A percentile compares a stretch with the other conserved stretches of the same genome.
Evolutionary conservation across 2,797 vertebrate genomes (phyloP).

Genomic region (Anabas testudineus): DNA sequence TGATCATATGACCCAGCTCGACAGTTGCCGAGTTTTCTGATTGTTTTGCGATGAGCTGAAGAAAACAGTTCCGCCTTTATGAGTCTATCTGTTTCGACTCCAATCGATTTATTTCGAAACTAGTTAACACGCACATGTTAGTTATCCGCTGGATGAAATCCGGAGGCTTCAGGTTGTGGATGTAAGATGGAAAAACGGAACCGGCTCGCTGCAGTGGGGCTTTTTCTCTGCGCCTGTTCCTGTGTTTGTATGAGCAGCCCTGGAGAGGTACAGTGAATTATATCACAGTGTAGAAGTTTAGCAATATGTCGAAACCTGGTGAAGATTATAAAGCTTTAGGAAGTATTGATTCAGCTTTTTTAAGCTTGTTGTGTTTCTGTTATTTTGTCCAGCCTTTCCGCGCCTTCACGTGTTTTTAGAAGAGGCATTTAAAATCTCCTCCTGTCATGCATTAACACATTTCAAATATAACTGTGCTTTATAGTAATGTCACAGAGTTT

Average conservation of each 20-base stretch:
- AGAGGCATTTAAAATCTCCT: too few relatives aligned
- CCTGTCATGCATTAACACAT: too few relatives aligned
- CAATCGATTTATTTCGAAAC: not conserved
- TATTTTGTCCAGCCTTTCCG: too few relatives aligned
- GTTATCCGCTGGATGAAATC: not conserved
- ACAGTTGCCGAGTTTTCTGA: accelerated
- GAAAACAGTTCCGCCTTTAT: accelerated
- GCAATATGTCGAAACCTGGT: too few relatives aligned
- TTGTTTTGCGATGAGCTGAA: not conserved
- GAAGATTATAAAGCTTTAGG: too few relatives aligned
- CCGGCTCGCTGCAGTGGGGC: slow-evolving; percentile 1
- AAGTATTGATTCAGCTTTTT: not conserved
- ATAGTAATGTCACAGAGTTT: too few relatives aligned
- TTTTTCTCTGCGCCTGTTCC: slow-evolving; percentile 15
- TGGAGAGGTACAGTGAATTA: slow-evolving; percentile 21
- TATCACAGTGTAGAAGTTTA: not conserved
- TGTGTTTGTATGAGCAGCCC: not conserved
- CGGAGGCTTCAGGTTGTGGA: not conserved
- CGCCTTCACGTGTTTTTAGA: too few relatives aligned
- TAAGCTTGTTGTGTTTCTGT: too few relatives aligned
- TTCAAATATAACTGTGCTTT: too few relatives aligned
- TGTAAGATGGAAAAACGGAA: slow-evolving; percentile 42
- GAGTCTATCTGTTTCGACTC: accelerated
- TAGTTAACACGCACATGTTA: too few relatives aligned
- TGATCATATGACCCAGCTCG: slow-evolving; percentile 51